phyloP scores from a whole-genome alignment of 2,888 invertebrate genomes.

The Drosophila nigricruria region DNA sequence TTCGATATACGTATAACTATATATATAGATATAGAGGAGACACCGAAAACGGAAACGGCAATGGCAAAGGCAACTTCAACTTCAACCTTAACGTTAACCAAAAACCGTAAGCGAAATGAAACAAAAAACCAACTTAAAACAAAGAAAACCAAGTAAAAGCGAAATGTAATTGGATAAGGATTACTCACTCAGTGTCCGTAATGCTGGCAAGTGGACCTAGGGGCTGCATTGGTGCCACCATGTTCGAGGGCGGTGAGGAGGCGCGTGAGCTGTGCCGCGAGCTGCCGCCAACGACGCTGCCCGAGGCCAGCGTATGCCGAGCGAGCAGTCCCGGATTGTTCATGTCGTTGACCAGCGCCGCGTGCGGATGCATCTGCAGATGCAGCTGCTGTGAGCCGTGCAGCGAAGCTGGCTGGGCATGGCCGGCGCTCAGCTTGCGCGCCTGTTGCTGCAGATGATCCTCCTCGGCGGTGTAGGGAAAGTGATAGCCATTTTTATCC shows the following conservation, averaged over 20 bases:
- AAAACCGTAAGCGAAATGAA: slow-evolving; percentile 6
- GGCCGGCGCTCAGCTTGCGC: slow-evolving; percentile 74
- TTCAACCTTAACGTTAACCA: background rate
- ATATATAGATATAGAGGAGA: slow-evolving; percentile 25
- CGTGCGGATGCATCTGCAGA: slow-evolving; percentile 60
- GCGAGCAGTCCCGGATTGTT: slow-evolving; percentile 86
- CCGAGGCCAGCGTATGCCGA: slow-evolving; percentile 78
- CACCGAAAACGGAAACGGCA: slow-evolving; percentile 14
- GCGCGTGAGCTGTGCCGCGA: slow-evolving; percentile 84
- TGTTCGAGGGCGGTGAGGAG: slow-evolving; percentile 85
- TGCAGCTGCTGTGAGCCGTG: slow-evolving; percentile 75
- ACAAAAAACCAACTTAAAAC: background rate
- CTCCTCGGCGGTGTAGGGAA: slow-evolving; percentile 94
- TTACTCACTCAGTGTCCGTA: slow-evolving; percentile 88
- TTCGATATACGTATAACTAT: slow-evolving; percentile 7
- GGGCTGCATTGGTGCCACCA: slow-evolving; percentile 87
- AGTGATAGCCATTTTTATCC: slow-evolving; percentile 92
- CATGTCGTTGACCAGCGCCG: slow-evolving; percentile 85
- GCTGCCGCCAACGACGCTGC: slow-evolving; percentile 55
- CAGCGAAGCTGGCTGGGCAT: slow-evolving; percentile 67
- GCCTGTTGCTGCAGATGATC: slow-evolving; percentile 87
- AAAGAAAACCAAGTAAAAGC: background rate
- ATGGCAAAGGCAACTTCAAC: slow-evolving; percentile 1
- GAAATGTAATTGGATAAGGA: background rate
- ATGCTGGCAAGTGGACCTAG: slow-evolving; percentile 88